Evolutionary conservation across 2,888 invertebrate species (phyloP).

Genomic region (Drosophila atripex): DNA sequence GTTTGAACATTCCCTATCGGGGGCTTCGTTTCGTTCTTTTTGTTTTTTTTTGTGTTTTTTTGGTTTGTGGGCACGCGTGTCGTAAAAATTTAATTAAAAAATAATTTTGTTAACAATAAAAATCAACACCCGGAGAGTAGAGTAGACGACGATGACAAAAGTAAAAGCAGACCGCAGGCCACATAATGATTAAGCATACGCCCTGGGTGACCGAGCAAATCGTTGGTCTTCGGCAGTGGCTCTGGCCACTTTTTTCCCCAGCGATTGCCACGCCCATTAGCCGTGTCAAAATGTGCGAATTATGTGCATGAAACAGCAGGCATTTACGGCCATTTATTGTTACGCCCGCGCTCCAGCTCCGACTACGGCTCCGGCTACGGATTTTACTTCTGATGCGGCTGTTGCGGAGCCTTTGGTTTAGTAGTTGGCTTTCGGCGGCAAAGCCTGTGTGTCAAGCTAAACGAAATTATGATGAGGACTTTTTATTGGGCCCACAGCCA

Average conservation of each 20-base stretch:
- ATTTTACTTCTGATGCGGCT: slow-evolving; percentile 14
- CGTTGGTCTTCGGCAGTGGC: slow-evolving; percentile 12
- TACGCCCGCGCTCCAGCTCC: slow-evolving; percentile 12
- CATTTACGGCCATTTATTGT: slow-evolving; percentile 64
- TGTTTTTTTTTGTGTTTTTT: slow-evolving; percentile 3
- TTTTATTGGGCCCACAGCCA: slow-evolving; percentile 65
- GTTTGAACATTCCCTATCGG: slow-evolving; percentile 39
- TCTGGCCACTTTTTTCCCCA: slow-evolving; percentile 9
- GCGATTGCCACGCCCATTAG: slow-evolving; percentile 67
- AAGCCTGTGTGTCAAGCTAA: slow-evolving; percentile 5
- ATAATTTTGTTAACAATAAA: slow-evolving; percentile 70
- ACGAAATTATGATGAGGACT: slow-evolving; percentile 74
- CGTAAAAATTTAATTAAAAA: slow-evolving; percentile 79
- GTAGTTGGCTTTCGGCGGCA: slow-evolving; percentile 26
- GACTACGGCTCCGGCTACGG: slow-evolving; percentile 3
- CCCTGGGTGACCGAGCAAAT: slow-evolving; percentile 30
- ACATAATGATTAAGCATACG: slow-evolving; percentile 67
- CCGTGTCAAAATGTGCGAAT: slow-evolving; percentile 73
- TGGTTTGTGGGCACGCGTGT: slow-evolving; percentile 49
- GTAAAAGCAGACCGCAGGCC: slow-evolving; percentile 39
- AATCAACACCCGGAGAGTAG: slow-evolving; percentile 64
- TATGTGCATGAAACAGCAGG: slow-evolving; percentile 64
- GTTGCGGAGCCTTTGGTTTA: slow-evolving; percentile 17
- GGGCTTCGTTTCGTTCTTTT: slow-evolving; percentile 21
- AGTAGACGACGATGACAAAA: slow-evolving; percentile 33